Base-by-base conservation (phyloP, 2,797 vertebrate genomes). In the Enteromius radiatus region DNA sequence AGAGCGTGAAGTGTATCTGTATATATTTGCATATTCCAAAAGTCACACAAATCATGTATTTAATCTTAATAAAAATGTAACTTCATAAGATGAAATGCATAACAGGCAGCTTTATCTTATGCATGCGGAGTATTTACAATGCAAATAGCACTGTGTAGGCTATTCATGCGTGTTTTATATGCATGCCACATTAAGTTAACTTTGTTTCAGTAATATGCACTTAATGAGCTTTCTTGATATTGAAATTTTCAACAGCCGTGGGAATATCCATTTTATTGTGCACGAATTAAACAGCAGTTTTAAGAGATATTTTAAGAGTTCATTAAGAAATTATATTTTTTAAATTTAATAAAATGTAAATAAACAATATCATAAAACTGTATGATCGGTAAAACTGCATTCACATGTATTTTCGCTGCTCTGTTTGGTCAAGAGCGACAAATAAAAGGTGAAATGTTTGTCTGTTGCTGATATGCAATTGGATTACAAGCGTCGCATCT, bases 161-260 rank as follows among this genome's bases (percentile, higher is more conserved):
- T 61, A 56, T 56, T 47, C 56, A 63, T 78, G 82, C 73, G 83
- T 76, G 84, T 80, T 89, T 91, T 87, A 88, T 84, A 79, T 84
- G 78, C 90, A 92, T 90, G 82, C 89, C 88, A 89, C 80, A 88
- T 88, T 91, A 91, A 59, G 84, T 84, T 76, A 31, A 47, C 81
- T 88, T 92, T 91, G 89, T 91, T 92, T 88, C 87, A 90, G 87
- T 90, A 67, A 91, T 90, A 90, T 86, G 28, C 69, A 82, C 73
- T 68, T 89, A 89, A 89, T 36, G 81, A 89, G 36, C 73, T 65
- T 76, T 88, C 92, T 94, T 94, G 86, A 93, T 86, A 93, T 94
- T 91, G 87, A 91, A 93, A 94, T 92, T 1, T 12, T 26, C 41
- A 21, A 65, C 52, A 70, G 63, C 11, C 56, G 28, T 81, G 31